Percentiles rank a stretch among this genome's conserved stretches.
phyloP scores from a whole-genome alignment of 2,113 vertebrate genomes.

The Parotia lawesii region DNA sequence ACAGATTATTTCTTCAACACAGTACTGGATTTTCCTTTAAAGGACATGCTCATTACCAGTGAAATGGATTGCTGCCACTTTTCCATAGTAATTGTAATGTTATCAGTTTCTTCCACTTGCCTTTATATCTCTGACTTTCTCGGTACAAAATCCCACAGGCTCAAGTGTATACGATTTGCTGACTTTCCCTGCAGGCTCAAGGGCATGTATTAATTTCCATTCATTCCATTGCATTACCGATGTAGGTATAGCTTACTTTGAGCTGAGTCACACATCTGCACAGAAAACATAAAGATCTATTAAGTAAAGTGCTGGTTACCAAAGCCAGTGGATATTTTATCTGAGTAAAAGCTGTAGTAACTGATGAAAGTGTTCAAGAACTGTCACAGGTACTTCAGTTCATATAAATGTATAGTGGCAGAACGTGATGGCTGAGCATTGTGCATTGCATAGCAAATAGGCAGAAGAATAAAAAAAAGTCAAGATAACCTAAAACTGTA shows the following conservation, averaged over 20 bases:
- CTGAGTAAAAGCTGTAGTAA: not conserved
- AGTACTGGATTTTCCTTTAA: not conserved
- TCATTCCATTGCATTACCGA: not conserved
- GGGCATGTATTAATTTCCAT: not conserved
- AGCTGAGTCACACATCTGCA: accelerated
- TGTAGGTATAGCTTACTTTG: not conserved
- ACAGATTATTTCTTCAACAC: not conserved
- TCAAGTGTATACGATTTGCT: not conserved
- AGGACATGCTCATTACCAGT: not conserved
- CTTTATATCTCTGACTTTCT: not conserved
- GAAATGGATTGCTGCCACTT: not conserved
- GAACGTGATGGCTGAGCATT: not conserved
- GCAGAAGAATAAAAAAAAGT: not conserved
- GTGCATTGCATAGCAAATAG: not conserved
- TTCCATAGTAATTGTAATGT: not conserved
- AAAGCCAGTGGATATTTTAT: not conserved
- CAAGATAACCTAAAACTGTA: not conserved
- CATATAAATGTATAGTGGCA: not conserved
- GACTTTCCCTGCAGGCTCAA: not conserved
- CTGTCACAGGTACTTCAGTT: not conserved
- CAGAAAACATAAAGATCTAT: not conserved
- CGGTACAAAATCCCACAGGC: not conserved
- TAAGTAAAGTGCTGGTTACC: not conserved
- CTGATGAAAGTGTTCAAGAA: not conserved
- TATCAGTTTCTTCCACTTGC: not conserved